A percentile compares a stretch with the other conserved stretches of the same genome.
These are phyloP conservation scores for Picus viridis DNA, from an alignment of 2,797 vertebrate genomes.

Conservation along the genomic window DNA sequence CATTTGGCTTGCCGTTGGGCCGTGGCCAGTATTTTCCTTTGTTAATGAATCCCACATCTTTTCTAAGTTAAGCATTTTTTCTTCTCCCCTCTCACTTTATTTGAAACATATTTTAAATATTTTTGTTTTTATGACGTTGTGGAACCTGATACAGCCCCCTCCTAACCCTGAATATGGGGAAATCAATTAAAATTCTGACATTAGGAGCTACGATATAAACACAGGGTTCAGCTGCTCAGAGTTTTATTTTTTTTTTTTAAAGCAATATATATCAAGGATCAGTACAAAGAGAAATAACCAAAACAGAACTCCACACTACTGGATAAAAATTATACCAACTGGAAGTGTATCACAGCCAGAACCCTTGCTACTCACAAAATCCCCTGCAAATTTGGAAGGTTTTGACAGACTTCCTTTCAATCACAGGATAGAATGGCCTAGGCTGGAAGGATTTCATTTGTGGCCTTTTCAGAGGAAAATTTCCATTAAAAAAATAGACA, in stretches of 20 bases:
- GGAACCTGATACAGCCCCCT: conserved; percentile 75
- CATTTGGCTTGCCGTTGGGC: conserved; percentile 77
- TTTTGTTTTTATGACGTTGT: conserved; percentile 80
- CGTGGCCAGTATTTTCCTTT: conserved; percentile 79
- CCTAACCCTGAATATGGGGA: conserved; percentile 69
- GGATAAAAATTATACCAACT: not conserved
- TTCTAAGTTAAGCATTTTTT: conserved; percentile 81
- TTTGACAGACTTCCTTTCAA: not conserved
- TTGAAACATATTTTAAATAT: conserved; percentile 84
- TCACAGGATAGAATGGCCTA: not conserved
- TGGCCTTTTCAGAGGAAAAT: conserved; percentile 27
- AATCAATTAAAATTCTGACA: conserved; percentile 76
- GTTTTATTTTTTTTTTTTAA: conserved; percentile 8
- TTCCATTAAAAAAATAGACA: not conserved
- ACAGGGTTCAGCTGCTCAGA: conserved; percentile 48
- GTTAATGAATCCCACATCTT: conserved; percentile 84
- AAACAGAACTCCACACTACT: not conserved
- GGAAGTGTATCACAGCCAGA: not conserved
- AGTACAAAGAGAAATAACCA: not conserved
- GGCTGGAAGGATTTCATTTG: not conserved
- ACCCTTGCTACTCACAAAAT: not conserved
- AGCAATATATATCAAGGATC: conserved; percentile 14
- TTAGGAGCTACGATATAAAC: conserved; percentile 66
- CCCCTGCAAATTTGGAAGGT: not conserved
- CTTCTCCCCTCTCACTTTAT: conserved; percentile 69